phyloP scores from a whole-genome alignment of 2,113 vertebrate species.

The Oncorhynchus nerka region DNA sequence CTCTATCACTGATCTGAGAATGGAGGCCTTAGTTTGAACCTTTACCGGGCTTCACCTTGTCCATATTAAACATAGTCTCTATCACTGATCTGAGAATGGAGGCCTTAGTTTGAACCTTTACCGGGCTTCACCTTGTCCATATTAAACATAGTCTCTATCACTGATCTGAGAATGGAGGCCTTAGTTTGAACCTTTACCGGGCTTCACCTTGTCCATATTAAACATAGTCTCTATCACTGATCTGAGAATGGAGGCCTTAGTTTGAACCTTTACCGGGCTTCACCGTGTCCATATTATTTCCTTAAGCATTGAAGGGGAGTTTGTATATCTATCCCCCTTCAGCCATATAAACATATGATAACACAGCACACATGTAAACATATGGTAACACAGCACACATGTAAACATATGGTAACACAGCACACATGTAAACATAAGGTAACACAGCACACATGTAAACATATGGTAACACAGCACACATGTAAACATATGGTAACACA shows the following conservation, averaged over 20 bases:
- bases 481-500: neutral
- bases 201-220: neutral
- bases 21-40: no score
- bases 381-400: no score
- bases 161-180: neutral
- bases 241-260: neutral
- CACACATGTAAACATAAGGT: no score
- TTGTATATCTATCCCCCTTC: neutral
- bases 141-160: neutral
- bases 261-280: neutral
- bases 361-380: no score
- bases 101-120: no score
- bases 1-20: no score
- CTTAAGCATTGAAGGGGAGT: neutral
- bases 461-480: neutral
- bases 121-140: no score
- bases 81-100: no score
- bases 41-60: no score
- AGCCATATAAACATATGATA: neutral
- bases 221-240: neutral
- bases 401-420: no score
- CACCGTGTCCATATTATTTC: slow-evolving; percentile 14
- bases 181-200: neutral
- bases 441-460: no score
- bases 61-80: no score